Conservation (phyloP, 2,797 vertebrate genomes). For the Dermochelys coriacea region DNA sequence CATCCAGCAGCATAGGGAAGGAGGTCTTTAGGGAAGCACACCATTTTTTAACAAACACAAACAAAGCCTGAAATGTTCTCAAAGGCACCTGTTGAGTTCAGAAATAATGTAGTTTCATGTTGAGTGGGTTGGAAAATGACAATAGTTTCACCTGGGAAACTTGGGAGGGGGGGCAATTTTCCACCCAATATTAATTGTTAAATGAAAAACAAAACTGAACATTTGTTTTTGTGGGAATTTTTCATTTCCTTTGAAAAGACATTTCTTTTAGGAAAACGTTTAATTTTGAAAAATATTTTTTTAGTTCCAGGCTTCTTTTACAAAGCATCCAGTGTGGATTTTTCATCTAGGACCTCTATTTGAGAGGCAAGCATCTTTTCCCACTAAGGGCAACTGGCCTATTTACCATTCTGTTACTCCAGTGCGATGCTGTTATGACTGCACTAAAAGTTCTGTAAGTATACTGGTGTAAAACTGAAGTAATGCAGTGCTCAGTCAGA, state of each 20-base stretch:
- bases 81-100: background rate
- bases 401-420: background rate
- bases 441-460: background rate
- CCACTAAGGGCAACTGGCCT: background rate
- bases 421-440: accelerated
- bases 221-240: background rate
- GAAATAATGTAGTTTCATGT: background rate
- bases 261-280: background rate
- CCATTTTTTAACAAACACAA: background rate
- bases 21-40: background rate
- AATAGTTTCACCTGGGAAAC: background rate
- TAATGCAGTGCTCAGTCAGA: background rate
- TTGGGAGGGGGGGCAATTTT: background rate
- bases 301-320: background rate
- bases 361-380: background rate
- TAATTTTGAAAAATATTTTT: background rate
- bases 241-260: background rate
- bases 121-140: background rate
- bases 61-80: background rate
- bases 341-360: background rate
- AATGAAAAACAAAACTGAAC: background rate
- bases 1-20: background rate
- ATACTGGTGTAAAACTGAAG: background rate
- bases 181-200: background rate
- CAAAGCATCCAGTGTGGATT: accelerated